These are phyloP conservation scores for Cryptoleucopteryx plumbea DNA, from an alignment of 2,113 vertebrate genomes.

Conservation along the genomic window DNA sequence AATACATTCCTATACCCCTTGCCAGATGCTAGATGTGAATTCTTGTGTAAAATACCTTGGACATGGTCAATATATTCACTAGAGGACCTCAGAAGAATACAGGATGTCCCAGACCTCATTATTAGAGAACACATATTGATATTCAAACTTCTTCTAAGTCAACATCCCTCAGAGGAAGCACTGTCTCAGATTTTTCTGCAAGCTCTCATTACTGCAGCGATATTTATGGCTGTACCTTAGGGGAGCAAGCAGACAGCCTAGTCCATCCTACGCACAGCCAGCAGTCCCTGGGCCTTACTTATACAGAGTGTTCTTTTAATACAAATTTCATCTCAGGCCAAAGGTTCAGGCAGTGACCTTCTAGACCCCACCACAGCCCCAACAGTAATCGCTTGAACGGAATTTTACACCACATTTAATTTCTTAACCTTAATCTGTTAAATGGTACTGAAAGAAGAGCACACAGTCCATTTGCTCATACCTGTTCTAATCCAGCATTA, in stretches of 20 bases:
- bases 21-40: background rate
- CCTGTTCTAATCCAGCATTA: background rate
- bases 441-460: background rate
- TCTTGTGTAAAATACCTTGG: background rate
- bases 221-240: background rate
- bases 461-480: background rate
- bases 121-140: background rate
- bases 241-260: background rate
- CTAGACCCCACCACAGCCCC: background rate
- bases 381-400: background rate
- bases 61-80: background rate
- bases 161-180: background rate
- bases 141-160: background rate
- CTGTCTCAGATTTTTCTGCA: background rate
- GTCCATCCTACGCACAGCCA: background rate
- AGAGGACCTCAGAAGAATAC: background rate
- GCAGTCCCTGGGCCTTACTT: background rate
- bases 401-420: background rate
- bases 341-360: background rate
- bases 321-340: background rate
- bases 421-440: background rate
- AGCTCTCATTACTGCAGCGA: background rate
- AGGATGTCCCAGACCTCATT: background rate
- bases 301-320: background rate
- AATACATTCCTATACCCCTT: background rate